Conservation (phyloP, 53 echinoderm and acorn worm species). For the Luidia sarsii region DNA sequence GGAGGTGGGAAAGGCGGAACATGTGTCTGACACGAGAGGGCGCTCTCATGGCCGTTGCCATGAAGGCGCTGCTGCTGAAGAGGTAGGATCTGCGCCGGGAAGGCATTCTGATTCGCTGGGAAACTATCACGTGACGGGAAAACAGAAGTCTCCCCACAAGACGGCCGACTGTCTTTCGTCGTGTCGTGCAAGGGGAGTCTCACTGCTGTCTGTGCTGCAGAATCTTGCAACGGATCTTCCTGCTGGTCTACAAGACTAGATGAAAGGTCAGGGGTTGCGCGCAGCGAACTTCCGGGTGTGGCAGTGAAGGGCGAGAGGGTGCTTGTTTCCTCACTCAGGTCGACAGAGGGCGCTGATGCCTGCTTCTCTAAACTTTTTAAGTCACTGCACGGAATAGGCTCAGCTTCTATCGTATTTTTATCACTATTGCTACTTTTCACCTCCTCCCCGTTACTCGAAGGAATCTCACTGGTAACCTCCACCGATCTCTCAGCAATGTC, state of each 20-base stretch:
- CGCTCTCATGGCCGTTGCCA: background rate
- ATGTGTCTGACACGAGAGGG: too few relatives aligned
- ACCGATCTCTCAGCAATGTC: background rate
- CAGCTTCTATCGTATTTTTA: background rate
- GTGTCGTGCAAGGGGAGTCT: background rate
- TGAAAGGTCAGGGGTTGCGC: conserved; percentile 14
- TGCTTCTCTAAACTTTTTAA: too few relatives aligned
- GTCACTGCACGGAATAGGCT: too few relatives aligned
- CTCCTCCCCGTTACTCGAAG: background rate
- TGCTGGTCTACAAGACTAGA: conserved; percentile 1
- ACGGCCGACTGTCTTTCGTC: background rate
- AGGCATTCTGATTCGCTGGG: too few relatives aligned
- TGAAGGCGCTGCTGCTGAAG: background rate
- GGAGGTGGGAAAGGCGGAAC: background rate
- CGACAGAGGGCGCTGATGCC: background rate
- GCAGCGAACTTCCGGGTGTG: conserved; percentile 8
- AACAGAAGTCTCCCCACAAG: background rate
- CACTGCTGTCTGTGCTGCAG: too few relatives aligned
- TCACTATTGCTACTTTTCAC: background rate
- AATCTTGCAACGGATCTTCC: background rate
- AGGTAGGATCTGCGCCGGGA: too few relatives aligned
- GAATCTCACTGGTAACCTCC: background rate
- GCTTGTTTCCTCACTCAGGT: conserved; percentile 16
- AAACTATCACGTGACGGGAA: background rate
- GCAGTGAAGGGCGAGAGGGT: conserved; percentile 24